Base-by-base conservation (phyloP, 2,797 vertebrate species). In the Podargus strigoides region DNA sequence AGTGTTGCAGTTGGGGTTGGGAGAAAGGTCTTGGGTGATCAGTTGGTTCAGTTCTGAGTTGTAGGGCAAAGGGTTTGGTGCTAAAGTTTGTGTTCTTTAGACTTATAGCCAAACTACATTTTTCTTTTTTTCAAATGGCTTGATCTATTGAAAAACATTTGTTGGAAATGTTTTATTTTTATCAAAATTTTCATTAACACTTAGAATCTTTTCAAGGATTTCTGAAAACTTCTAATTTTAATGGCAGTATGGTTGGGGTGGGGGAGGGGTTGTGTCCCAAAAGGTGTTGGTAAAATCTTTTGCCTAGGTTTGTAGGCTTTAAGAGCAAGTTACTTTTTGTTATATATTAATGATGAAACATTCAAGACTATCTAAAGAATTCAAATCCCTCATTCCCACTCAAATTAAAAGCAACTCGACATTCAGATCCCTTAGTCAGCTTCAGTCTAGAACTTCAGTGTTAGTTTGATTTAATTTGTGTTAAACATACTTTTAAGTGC, bases 401-500 rank as follows among this genome's bases (percentile, higher is more conserved):
- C 37, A 82, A 67, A 93, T 72, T 75, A 81, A 94, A 91, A 93
- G 70, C 36, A 87, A 49, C 10, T 64, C 52, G 52, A 59, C 39
- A 36, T 85, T 93, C n/a, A 63, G 44, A 67, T 86, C 47, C 63
- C 76, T 83, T 73, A 81, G 66, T 91, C 77, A 82, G 69, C 79
- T 76, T 81, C 83, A 81, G 50, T 49, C 55, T 76, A 0, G 32
- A 75, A 66, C 76, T 89, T 81, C 2, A 6, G 37, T 39, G 53
- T 89, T 83, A 47, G 75, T 81, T 83, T 77, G 85, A 72, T 80
- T 67, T 93, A 63, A 86, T 91, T 79, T 88, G 66, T 84, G 46
- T 81, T 87, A 87, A 96, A 66, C 32, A 68, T 24, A 50, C 58
- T 84, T 95, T 59, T 52, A 91, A 87, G 67, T 52, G 55, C 55